A percentile compares a stretch with the other conserved stretches of the same genome.
Conservation (phyloP, 2,113 vertebrate species). For the Mesoclemmys tuberculata region DNA sequence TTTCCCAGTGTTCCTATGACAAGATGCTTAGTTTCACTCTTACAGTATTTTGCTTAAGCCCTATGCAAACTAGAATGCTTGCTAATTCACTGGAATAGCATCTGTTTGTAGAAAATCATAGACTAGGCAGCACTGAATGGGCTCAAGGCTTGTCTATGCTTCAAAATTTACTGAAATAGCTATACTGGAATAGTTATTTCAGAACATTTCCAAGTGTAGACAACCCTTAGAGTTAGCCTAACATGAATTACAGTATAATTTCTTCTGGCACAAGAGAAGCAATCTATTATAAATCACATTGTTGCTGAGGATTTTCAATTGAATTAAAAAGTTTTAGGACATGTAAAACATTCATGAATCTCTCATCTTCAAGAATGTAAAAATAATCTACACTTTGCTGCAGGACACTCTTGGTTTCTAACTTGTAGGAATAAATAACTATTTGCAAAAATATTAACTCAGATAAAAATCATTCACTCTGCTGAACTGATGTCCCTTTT, state of each 20-base stretch:
- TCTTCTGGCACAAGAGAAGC: not conserved
- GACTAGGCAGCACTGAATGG: fast-evolving
- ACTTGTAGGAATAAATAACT: not conserved
- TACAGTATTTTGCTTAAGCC: too few species aligned
- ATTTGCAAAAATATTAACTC: not conserved
- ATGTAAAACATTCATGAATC: not conserved
- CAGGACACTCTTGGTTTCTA: not conserved
- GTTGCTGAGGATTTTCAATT: not conserved
- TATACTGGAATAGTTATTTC: not conserved
- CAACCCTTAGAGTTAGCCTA: not conserved
- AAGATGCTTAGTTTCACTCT: not conserved
- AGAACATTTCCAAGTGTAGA: not conserved
- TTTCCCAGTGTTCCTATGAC: not conserved
- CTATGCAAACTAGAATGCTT: fast-evolving
- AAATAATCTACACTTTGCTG: not conserved
- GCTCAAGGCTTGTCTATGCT: not conserved
- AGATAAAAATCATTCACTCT: not conserved
- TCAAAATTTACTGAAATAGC: not conserved
- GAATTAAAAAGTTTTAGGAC: not conserved
- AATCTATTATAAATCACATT: not conserved
- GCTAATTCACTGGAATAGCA: not conserved
- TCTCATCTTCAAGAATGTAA: not conserved
- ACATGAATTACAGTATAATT: fast-evolving
- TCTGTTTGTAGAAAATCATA: fast-evolving
- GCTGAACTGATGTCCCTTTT: not conserved